phyloP scores from a whole-genome alignment of 2,113 vertebrate genomes.

The Carassius gibelio region DNA sequence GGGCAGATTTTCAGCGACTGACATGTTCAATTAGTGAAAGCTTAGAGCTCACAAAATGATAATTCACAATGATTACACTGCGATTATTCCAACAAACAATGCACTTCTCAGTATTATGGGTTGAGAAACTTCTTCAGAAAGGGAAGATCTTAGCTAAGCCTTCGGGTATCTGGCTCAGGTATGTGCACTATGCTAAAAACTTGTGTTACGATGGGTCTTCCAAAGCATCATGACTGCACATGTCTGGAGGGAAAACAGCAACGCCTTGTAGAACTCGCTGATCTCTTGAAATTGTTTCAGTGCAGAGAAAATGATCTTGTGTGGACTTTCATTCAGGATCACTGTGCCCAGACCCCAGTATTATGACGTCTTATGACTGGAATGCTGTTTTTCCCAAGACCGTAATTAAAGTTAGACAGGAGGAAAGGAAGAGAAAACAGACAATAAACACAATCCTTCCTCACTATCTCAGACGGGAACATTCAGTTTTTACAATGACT shows the following conservation, averaged over 20 bases:
- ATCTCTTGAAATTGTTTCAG: not conserved
- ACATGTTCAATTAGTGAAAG: not conserved
- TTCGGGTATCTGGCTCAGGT: slow-evolving; percentile 19
- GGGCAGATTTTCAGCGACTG: not conserved
- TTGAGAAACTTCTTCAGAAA: not conserved
- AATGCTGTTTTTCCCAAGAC: slow-evolving; percentile 43
- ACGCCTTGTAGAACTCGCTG: not conserved
- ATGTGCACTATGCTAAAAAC: slow-evolving; percentile 3
- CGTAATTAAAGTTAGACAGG: slow-evolving; percentile 10
- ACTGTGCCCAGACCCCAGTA: slow-evolving; percentile 18
- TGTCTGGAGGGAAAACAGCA: slow-evolving; percentile 1
- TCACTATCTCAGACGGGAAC: not conserved
- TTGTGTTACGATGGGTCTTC: not conserved
- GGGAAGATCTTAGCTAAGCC: not conserved
- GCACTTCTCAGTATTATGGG: not conserved
- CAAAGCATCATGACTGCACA: not conserved
- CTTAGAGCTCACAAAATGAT: not conserved
- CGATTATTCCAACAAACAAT: not conserved
- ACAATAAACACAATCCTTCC: slow-evolving; percentile 19
- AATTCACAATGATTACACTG: not conserved
- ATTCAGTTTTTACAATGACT: not conserved
- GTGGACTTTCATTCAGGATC: slow-evolving; percentile 14
- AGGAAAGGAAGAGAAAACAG: slow-evolving; percentile 34
- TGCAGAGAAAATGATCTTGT: not conserved
- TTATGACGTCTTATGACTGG: slow-evolving; percentile 42